Evolutionary conservation across 2,888 invertebrate species (phyloP).

Genomic region (Crossocerus cetratus): DNA sequence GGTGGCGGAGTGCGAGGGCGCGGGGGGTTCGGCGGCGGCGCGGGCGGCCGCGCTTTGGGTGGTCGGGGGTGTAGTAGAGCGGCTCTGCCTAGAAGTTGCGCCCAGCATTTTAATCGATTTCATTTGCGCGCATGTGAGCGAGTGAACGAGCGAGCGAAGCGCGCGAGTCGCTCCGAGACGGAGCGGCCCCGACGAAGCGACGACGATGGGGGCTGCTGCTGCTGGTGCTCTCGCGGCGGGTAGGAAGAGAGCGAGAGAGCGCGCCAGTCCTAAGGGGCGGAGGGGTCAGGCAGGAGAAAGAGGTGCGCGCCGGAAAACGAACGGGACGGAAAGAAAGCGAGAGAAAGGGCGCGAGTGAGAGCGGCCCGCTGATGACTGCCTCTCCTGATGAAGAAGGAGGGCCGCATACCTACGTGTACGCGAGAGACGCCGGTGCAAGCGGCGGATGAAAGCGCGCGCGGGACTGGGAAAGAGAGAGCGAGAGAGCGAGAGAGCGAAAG

Average conservation of each 20-base stretch:
- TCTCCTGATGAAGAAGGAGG: slow-evolving; percentile 26
- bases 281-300: slow-evolving; percentile 35
- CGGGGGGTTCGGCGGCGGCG: slow-evolving; percentile 42
- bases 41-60: slow-evolving; percentile 25
- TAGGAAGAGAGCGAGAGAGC: slow-evolving; percentile 31
- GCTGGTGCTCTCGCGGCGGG: slow-evolving; percentile 39
- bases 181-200: slow-evolving; percentile 46
- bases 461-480: slow-evolving; percentile 23
- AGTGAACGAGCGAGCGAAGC: slow-evolving; percentile 54
- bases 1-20: slow-evolving; percentile 54
- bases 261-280: slow-evolving; percentile 1
- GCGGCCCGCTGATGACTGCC: background rate
- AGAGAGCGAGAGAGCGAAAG: slow-evolving; percentile 28
- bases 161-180: too few relatives aligned
- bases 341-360: slow-evolving; percentile 27
- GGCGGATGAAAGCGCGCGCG: slow-evolving; percentile 11
- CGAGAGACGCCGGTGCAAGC: slow-evolving; percentile 19
- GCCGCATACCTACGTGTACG: background rate
- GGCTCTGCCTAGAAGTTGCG: slow-evolving; percentile 80
- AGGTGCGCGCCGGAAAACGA: slow-evolving; percentile 9
- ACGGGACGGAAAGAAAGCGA: slow-evolving; percentile 33
- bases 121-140: slow-evolving; percentile 83
- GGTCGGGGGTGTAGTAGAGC: slow-evolving; percentile 44
- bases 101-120: slow-evolving; percentile 84
- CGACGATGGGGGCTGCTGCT: slow-evolving; percentile 49